A percentile compares a stretch with the other conserved stretches of the same genome.
These are phyloP conservation scores for Sylvietta virens DNA, from an alignment of 2,113 vertebrate genomes.

Conservation along the genomic window DNA sequence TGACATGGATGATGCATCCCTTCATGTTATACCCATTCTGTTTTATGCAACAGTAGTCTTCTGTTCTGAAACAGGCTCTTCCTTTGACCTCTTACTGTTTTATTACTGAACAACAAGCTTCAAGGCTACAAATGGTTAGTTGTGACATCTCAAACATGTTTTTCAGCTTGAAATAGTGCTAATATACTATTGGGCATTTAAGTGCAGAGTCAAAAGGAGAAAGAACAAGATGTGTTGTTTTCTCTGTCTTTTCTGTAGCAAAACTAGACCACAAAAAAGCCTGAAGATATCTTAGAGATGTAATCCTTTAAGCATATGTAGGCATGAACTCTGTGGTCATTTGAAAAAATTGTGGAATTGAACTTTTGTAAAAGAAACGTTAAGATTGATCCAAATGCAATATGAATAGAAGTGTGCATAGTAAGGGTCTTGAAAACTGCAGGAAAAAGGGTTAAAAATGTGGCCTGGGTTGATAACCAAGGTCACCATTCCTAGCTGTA, in stretches of 20 bases:
- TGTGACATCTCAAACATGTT: not conserved
- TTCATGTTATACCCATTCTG: not conserved
- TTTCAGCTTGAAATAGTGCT: not conserved
- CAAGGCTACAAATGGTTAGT: not conserved
- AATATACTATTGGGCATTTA: not conserved
- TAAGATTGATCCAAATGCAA: not conserved
- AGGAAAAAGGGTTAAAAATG: not conserved
- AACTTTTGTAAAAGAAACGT: not conserved
- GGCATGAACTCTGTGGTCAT: not conserved
- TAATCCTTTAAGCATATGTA: not conserved
- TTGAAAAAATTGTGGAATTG: not conserved
- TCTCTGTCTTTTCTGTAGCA: not conserved
- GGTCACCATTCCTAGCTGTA: not conserved
- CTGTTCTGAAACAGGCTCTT: not conserved
- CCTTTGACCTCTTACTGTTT: not conserved
- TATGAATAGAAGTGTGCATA: not conserved
- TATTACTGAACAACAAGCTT: not conserved
- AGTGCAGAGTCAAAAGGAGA: not conserved
- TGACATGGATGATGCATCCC: rapidly evolving
- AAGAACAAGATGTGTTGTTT: not conserved
- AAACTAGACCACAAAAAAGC: not conserved
- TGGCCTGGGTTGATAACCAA: not conserved
- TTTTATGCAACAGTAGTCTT: not conserved
- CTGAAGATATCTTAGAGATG: not conserved
- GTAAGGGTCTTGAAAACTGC: not conserved